These are phyloP conservation scores for Drosophila stalkeri DNA, from an alignment of 2,888 invertebrate species.

Conservation along the genomic window DNA sequence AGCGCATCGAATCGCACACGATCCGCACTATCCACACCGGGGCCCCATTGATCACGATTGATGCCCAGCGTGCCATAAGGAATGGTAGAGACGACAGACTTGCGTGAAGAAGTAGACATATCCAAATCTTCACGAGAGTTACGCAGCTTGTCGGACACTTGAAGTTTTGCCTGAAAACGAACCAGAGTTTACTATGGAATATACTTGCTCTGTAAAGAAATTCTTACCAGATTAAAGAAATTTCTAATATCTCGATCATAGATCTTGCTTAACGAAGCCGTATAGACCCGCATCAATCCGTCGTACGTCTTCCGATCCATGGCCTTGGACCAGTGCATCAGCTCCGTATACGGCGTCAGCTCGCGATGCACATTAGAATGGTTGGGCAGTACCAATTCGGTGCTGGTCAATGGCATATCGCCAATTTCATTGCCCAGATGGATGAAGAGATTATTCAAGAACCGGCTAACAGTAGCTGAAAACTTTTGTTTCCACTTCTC, in stretches of 20 bases:
- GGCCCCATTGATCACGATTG: conserved; percentile 88
- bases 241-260: conserved; percentile 93
- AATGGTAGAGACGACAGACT: conserved; percentile 82
- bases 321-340: conserved; percentile 96
- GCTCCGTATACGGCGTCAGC: conserved; percentile 93
- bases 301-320: conserved; percentile 94
- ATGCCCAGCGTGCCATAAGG: conserved; percentile 87
- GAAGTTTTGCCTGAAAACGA: conserved; percentile 79
- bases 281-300: conserved; percentile 93
- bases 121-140: conserved; percentile 85
- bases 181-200: neutral
- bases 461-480: conserved; percentile 93
- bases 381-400: conserved; percentile 90
- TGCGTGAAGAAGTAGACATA: conserved; percentile 84
- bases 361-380: conserved; percentile 93
- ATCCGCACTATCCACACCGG: conserved; percentile 88
- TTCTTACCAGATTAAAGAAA: conserved; percentile 80
- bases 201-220: rapidly evolving
- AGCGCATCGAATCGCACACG: conserved; percentile 88
- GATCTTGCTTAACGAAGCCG: conserved; percentile 92
- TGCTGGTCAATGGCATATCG: conserved; percentile 85
- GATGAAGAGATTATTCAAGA: conserved; percentile 97
- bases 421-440: conserved; percentile 94
- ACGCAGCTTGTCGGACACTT: conserved; percentile 83
- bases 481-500: conserved; percentile 92